Percentiles rank a stretch among this genome's conserved stretches.
Evolutionary conservation across 2,113 vertebrate species (phyloP).

Genomic region (Pygathrix nemaeus): DNA sequence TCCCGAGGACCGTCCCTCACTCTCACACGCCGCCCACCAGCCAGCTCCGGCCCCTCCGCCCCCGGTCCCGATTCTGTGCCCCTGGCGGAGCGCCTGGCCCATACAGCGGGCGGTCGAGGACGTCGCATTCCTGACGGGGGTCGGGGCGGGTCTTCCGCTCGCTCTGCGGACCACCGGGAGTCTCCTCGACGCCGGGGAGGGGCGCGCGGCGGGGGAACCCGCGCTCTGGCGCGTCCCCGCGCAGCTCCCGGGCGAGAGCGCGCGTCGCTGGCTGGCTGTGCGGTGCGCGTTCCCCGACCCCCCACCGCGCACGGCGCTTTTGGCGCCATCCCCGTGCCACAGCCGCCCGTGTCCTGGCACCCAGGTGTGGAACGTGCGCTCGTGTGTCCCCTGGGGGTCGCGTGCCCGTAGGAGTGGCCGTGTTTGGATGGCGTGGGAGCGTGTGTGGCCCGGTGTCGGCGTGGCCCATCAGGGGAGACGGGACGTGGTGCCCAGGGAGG

Average conservation of each 20-base stretch:
- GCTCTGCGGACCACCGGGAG: accelerated
- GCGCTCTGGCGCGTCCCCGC: background rate
- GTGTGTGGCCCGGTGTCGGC: background rate
- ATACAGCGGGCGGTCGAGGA: background rate
- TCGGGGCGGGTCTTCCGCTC: accelerated
- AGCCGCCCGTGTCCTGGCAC: too few relatives aligned
- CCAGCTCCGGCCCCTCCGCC: background rate
- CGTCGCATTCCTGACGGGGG: accelerated
- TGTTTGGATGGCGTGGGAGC: accelerated
- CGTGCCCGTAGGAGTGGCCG: accelerated
- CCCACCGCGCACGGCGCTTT: background rate
- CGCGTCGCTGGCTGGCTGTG: background rate
- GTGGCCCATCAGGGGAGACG: accelerated
- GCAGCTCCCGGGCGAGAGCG: too few relatives aligned
- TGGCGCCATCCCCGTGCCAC: accelerated
- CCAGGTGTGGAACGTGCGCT: background rate
- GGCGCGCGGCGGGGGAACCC: background rate
- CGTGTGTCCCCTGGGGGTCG: background rate
- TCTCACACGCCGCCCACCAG: background rate
- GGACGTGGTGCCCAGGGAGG: too few relatives aligned
- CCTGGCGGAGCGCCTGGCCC: accelerated
- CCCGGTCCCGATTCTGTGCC: background rate
- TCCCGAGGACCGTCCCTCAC: background rate
- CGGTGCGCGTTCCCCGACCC: accelerated
- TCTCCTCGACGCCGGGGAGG: background rate